Base-by-base conservation (phyloP, 1,140 invertebrate genomes). In the Bombus confusus region DNA sequence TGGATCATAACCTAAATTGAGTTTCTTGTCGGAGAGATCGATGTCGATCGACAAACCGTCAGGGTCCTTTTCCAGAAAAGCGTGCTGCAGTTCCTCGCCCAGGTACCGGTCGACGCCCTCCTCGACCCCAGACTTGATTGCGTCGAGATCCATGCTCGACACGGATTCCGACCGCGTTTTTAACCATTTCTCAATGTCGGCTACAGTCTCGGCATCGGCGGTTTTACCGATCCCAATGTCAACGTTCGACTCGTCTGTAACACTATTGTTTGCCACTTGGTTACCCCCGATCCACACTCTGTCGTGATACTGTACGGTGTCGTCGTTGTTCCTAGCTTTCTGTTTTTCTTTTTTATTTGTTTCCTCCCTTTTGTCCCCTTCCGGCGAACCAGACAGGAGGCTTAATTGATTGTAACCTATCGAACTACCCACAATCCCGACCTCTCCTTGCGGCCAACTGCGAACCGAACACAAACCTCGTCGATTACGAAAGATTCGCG, bases 131-230 rank as follows among this genome's bases (percentile, higher is more conserved):
- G 86, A 88, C 68, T 93, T 93, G 74, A 90, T 88, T 0, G 85
- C 66, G 69, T 94, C 93, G 73, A 94, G 80, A 8, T 93, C 93
- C 68, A 93, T 92, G 62, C 83, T 92, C n/a, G 92, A 88, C 13
- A 91, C 81, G 22, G 93, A 90, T 18, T 94, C 93, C 10, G 91
- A 89, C 13, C 92, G 87, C n/a, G 88, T 90, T 83, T 93, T 94
- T 31, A 94, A 86, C 94, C 94, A 95, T 87, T 94, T 93, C 76
- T 95, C 94, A 72, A 94, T 93, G 66, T 92, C 92, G 3, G 90
- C 92, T 74, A 93, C 92, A 4, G 91, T 90, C 80, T 91, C 91
- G 31, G 86, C 85, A 77, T 92, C 90, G 59, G 75, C 62, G 5
- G 34, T 66, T 18, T 87, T 91, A 8, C 79, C 80, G 28, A 72